Evolutionary conservation across 2,113 vertebrate genomes (phyloP).

Genomic region (Pogonocichla stellata): DNA sequence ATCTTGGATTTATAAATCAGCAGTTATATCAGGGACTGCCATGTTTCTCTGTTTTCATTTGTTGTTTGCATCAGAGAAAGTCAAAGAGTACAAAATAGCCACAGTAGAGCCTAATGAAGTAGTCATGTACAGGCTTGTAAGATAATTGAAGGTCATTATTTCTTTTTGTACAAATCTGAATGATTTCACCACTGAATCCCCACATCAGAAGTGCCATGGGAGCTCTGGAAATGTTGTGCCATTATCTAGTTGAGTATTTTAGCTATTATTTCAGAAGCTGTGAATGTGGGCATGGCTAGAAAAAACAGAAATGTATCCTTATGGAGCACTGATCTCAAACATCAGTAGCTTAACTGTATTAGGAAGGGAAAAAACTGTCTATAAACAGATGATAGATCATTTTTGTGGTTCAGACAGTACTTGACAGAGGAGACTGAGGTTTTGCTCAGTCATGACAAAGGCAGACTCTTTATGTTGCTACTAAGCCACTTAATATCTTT

Average conservation of each 20-base stretch:
- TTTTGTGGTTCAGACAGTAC: neutral
- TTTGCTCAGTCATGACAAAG: neutral
- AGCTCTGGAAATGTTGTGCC: neutral
- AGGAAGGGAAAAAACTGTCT: neutral
- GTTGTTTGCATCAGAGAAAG: neutral
- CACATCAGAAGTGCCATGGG: neutral
- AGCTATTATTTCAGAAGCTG: neutral
- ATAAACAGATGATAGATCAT: neutral
- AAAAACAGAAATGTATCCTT: neutral
- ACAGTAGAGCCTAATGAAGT: neutral
- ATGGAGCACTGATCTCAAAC: neutral
- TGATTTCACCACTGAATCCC: neutral
- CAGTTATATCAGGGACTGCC: neutral
- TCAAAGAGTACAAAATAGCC: neutral
- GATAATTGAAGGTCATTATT: neutral
- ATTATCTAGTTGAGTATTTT: neutral
- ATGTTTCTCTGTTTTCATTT: neutral
- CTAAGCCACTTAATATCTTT: constrained; percentile 11
- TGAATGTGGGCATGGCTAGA: neutral
- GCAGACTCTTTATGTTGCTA: neutral
- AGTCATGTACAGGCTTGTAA: neutral
- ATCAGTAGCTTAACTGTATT: neutral
- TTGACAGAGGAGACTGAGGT: constrained; percentile 13
- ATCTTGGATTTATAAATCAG: neutral
- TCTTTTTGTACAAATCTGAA: neutral